Evolutionary conservation across 1,140 invertebrate genomes (phyloP), one percentile per base, ranked within the genome.

Genomic region (Rhopalosiphum maidis): DNA sequence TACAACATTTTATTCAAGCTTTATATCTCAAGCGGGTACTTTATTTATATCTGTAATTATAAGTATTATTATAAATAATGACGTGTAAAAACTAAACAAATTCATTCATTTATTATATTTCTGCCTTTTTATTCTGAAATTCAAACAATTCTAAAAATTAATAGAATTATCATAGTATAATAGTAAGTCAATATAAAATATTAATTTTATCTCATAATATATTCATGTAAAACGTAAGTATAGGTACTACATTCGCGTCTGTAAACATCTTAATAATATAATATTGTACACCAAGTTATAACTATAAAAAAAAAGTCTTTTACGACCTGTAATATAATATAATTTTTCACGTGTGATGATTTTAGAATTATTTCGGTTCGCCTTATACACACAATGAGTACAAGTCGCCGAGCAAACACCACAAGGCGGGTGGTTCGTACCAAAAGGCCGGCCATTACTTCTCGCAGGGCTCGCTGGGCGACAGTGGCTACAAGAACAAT

Each of bases 401-500:
- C n/a, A 87, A 93, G 25, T 55, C 90, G 0, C 93, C 93, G n/a
- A 43, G 85, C 30, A 94, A 94, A 88, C 46, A 46, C 1, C 46
- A 93, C 30, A 95, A 95, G 94, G 95, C 95, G 86, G 95, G 95
- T 48, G 95, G 95, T 0, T 95, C 95, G 8, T 95, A 96, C 86
- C 95, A 96, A 91, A 95, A 95, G 46, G 95, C 95, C 1, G 95
- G 96, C 55, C 95, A 96, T 86, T 95, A 95, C 54, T 95, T 95
- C 23, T 95, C 95, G 82, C 95, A 96, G 87, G 95, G 95, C 55
- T 95, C 96, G 85, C 95, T 96, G 60, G 96, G 96, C 7, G 96
- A 96, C 90, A 96, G 96, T 94, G 96, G 96, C 0, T 96, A 96
- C 94, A 96, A 96, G 95, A 95, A 96, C 94, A 95, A 95, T 54